Evolutionary conservation across 2,888 invertebrate species (phyloP).

Genomic region (Drosophila acutilabella): DNA sequence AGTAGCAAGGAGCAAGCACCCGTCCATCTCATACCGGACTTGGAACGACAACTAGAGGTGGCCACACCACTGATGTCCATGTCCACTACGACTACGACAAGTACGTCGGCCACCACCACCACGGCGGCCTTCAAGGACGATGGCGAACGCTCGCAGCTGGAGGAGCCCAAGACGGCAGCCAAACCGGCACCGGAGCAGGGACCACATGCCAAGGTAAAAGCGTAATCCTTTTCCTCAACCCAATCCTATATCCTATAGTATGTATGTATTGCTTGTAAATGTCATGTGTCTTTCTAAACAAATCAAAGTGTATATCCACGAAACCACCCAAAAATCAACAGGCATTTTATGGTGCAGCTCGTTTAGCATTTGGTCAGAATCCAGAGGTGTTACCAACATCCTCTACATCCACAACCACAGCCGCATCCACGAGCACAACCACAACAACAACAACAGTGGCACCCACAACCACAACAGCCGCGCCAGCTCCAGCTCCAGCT

Average conservation of each 20-base stretch:
- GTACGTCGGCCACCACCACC: constrained; percentile 67
- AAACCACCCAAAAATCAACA: constrained; percentile 82
- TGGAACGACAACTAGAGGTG: constrained; percentile 82
- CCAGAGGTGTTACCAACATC: constrained; percentile 85
- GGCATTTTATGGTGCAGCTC: constrained; percentile 88
- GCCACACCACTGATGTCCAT: constrained; percentile 77
- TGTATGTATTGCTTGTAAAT: constrained; percentile 59
- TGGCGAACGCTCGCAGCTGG: constrained; percentile 64
- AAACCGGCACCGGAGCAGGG: constrained; percentile 59
- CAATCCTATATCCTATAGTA: constrained; percentile 34
- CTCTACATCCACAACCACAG: constrained; percentile 72
- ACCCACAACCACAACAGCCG: constrained; percentile 54
- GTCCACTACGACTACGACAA: constrained; percentile 66
- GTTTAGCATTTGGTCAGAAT: constrained; percentile 86
- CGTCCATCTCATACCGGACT: constrained; percentile 67
- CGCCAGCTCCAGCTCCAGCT: constrained; percentile 38
- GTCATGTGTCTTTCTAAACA: constrained; percentile 65
- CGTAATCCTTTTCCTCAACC: constrained; percentile 2
- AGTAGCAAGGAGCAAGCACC: constrained; percentile 28
- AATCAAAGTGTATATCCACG: constrained; percentile 78
- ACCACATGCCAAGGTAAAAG: constrained; percentile 66
- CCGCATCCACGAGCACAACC: constrained; percentile 57
- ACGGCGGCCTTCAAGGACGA: constrained; percentile 73
- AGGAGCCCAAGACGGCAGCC: constrained; percentile 65
- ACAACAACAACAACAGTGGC: constrained; percentile 67